Evolutionary conservation across 2,797 vertebrate species (phyloP).

Genomic region (Tamandua tetradactyla): DNA sequence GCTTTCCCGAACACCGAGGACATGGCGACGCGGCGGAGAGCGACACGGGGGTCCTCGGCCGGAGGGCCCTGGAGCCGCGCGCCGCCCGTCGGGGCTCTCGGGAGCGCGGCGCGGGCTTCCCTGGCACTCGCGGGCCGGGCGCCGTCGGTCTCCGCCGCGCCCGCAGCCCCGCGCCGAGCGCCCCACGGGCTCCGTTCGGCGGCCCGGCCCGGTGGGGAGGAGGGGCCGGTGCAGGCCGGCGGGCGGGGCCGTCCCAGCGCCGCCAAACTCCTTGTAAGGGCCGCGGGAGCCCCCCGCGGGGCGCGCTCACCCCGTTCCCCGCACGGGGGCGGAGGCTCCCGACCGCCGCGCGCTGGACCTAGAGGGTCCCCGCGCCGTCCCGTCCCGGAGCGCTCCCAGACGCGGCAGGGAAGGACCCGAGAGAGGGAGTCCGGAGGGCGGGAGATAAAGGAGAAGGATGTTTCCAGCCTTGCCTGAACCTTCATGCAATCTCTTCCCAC

Average conservation of each 20-base stretch:
- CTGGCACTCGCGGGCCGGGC: not conserved
- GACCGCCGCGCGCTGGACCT: not conserved
- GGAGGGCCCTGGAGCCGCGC: not conserved
- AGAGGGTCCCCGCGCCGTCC: not conserved
- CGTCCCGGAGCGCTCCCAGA: not conserved
- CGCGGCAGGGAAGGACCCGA: not conserved
- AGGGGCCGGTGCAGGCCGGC: not conserved
- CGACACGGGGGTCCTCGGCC: not conserved
- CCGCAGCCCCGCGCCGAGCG: not conserved
- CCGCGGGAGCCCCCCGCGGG: slow-evolving; percentile 63
- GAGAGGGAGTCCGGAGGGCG: no score
- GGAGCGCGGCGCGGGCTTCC: not conserved
- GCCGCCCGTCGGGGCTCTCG: not conserved
- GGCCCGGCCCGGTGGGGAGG: not conserved
- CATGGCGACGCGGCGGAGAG: slow-evolving; percentile 78
- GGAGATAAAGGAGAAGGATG: not conserved
- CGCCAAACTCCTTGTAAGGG: slow-evolving; percentile 89
- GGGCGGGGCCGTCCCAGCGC: slow-evolving; percentile 51
- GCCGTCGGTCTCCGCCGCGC: not conserved
- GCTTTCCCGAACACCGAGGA: slow-evolving; percentile 90
- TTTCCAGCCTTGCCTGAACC: not conserved
- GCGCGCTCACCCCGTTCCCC: not conserved
- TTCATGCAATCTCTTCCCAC: not conserved
- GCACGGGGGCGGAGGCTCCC: not conserved
- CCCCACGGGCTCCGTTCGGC: not conserved